phyloP scores from a whole-genome alignment of 2,113 vertebrate species.

The Gulo gulo region DNA sequence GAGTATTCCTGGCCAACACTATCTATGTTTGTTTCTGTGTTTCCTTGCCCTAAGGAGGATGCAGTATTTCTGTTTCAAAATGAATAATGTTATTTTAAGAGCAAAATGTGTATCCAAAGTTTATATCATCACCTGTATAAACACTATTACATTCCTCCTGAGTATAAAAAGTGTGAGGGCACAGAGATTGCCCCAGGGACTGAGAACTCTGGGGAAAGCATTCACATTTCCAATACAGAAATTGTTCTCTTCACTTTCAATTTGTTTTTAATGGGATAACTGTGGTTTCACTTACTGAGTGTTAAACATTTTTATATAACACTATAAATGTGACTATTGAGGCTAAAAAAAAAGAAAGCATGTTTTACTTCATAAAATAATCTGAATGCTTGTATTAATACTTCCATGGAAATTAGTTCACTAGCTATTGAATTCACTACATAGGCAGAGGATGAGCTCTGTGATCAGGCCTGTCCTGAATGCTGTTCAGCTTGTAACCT shows the following conservation, averaged over 20 bases:
- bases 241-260: neutral
- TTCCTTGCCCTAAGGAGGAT: neutral
- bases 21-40: neutral
- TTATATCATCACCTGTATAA: neutral
- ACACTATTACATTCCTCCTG: neutral
- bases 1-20: neutral
- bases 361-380: neutral
- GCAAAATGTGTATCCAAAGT: neutral
- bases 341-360: neutral
- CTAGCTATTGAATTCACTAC: neutral
- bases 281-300: neutral
- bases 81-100: conserved; percentile 12
- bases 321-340: neutral
- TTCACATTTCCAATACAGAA: neutral
- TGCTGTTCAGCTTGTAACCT: neutral
- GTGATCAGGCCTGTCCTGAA: neutral
- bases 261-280: neutral
- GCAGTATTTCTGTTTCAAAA: neutral
- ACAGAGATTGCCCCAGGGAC: neutral
- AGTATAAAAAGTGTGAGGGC: neutral
- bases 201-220: neutral
- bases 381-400: neutral
- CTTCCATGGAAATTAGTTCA: neutral
- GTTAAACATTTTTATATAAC: neutral
- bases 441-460: neutral